phyloP scores from a whole-genome alignment of 2,113 vertebrate genomes.

The Physeter macrocephalus region DNA sequence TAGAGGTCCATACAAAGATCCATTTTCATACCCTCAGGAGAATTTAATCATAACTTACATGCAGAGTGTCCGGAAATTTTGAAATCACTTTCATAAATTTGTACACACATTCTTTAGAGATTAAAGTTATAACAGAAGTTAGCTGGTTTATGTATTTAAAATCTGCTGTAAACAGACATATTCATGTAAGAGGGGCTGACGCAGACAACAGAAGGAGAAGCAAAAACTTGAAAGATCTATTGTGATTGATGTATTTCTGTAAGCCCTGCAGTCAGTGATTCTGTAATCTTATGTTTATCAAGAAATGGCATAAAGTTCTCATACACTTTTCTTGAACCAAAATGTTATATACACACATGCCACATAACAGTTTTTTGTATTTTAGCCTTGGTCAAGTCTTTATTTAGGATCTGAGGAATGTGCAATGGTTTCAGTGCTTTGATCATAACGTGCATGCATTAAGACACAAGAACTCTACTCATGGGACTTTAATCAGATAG shows the following conservation, averaged over 20 bases:
- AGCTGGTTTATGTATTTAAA: neutral
- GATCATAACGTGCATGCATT: neutral
- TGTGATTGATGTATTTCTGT: neutral
- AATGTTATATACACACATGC: neutral
- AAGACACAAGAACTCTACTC: neutral
- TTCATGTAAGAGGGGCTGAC: neutral
- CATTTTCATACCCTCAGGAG: neutral
- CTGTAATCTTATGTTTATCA: neutral
- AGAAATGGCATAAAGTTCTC: neutral
- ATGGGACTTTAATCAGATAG: neutral
- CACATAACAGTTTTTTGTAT: neutral
- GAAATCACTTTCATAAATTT: neutral
- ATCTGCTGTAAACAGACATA: neutral
- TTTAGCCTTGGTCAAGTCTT: neutral
- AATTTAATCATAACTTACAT: neutral
- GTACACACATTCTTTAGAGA: neutral
- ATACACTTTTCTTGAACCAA: neutral
- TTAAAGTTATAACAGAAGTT: neutral
- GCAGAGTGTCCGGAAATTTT: neutral
- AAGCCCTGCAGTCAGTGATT: neutral
- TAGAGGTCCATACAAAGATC: neutral
- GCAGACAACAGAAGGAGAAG: neutral
- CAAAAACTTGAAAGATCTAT: neutral
- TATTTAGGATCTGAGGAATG: neutral
- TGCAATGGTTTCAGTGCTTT: neutral